These are phyloP conservation scores for Ferrisia virgata DNA, from an alignment of 2,888 invertebrate genomes.

Conservation along the genomic window DNA sequence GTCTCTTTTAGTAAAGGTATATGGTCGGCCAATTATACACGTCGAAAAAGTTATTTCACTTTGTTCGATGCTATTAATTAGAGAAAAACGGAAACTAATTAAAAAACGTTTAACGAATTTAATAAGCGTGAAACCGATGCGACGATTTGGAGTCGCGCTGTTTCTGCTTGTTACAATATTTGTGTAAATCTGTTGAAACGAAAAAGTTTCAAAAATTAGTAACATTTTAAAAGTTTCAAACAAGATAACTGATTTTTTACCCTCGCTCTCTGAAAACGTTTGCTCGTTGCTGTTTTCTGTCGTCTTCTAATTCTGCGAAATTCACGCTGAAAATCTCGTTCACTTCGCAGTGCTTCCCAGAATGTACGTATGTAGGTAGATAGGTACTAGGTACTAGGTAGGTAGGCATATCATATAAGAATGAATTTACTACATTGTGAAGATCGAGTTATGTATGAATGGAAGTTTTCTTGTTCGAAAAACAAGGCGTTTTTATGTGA, in stretches of 20 bases:
- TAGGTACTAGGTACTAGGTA: too few species aligned
- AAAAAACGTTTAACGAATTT: slow-evolving; percentile 12
- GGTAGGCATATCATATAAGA: background rate
- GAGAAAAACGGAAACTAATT: slow-evolving; percentile 1
- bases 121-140: slow-evolving; percentile 8
- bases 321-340: background rate
- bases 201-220: background rate
- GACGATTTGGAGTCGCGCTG: background rate
- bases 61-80: background rate
- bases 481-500: too few species aligned
- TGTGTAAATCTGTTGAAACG: slow-evolving; percentile 1
- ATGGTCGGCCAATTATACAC: background rate
- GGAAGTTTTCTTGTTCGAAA: too few species aligned
- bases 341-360: background rate
- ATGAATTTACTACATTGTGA: too few species aligned
- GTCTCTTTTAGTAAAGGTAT: background rate
- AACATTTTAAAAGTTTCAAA: slow-evolving; percentile 27
- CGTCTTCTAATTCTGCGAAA: background rate
- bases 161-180: background rate
- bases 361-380: too few species aligned
- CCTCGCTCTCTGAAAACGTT: background rate
- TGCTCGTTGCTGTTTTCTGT: background rate
- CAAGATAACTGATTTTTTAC: slow-evolving; percentile 20
- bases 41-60: background rate
- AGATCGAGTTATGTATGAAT: too few species aligned